Evolutionary conservation across 2,113 vertebrate species (phyloP).

Genomic region (Addax nasomaculatus): DNA sequence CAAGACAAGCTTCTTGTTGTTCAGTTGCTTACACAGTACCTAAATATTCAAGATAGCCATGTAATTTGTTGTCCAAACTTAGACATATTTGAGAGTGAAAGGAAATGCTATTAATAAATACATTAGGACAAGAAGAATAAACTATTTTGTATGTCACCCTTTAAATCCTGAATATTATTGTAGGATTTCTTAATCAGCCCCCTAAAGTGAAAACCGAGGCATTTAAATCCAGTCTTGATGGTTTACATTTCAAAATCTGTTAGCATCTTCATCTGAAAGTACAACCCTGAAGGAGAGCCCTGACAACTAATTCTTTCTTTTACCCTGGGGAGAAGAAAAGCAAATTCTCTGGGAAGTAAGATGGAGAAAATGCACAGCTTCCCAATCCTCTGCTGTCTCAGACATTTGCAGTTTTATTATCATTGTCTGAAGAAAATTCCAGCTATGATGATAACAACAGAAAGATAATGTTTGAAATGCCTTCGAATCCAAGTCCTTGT

Average conservation of each 20-base stretch:
- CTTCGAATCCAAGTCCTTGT: not conserved
- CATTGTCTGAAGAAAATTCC: not conserved
- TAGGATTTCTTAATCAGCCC: not conserved
- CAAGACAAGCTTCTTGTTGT: not conserved
- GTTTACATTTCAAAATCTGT: not conserved
- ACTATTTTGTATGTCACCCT: not conserved
- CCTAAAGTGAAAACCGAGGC: not conserved
- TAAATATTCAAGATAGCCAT: not conserved
- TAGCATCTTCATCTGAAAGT: not conserved
- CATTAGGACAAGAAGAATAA: not conserved
- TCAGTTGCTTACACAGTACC: not conserved
- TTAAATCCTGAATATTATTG: not conserved
- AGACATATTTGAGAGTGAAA: not conserved
- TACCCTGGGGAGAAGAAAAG: not conserved
- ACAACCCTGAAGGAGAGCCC: not conserved
- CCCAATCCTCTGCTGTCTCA: not conserved
- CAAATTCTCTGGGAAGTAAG: not conserved
- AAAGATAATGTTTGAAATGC: not conserved
- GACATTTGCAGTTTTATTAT: not conserved
- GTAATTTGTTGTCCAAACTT: not conserved
- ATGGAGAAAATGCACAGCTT: not conserved
- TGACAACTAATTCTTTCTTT: not conserved
- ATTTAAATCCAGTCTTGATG: not conserved
- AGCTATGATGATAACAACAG: not conserved
- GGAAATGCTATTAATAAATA: not conserved